Evolutionary conservation across 35 echinoderm and acorn worm genomes (phyloP), one percentile per base, ranked within the genome.

Genomic region (Strongylocentrotus purpuratus): DNA sequence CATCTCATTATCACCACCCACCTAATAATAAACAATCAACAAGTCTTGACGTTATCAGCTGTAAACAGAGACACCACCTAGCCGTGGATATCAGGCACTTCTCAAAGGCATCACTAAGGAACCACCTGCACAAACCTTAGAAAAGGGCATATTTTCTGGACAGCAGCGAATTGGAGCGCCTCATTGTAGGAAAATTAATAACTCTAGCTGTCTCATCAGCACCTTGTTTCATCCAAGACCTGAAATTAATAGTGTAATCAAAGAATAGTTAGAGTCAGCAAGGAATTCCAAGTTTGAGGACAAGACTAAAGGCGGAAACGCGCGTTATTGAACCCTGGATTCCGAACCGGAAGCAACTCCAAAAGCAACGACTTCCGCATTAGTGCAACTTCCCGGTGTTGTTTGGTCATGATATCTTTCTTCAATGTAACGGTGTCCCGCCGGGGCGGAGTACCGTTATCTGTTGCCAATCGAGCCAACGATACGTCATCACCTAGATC

Each of bases 341-440:
- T 45, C 87, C 33, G 6, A 89, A 35, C 32, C 87, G 87, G 87
- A 89, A 89, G 87, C n/a, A 45, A 33, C 87, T 89, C n/a, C 87
- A 89, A 89, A 89, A 89, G 87, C 87, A 89, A 89, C 87, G 87
- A 89, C 87, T 89, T 89, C 87, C 87, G 87, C 87, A 89, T 89
- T 89, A 89, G 87, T 33, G 32, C n/a, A 31, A 89, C 87, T 89
- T 89, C 87, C 87, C 31, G 87, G 87, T 89, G 87, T 89, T 89
- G 87, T 89, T 78, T 18, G 45, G 33, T 89, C 87, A 31, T 89
- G 33, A 78, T 89, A 89, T 33, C 87, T 10, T 11, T 89, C 87
- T 45, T 89, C 33, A 89, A 89, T 45, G 45, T 45, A 89, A 89
- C 87, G 87, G 87, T 89, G 12, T 33, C 87, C 87, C 45, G 87